Evolutionary conservation across 92 coral and sea anemone genomes (phyloP).

Genomic region (Paramuricea clavata): DNA sequence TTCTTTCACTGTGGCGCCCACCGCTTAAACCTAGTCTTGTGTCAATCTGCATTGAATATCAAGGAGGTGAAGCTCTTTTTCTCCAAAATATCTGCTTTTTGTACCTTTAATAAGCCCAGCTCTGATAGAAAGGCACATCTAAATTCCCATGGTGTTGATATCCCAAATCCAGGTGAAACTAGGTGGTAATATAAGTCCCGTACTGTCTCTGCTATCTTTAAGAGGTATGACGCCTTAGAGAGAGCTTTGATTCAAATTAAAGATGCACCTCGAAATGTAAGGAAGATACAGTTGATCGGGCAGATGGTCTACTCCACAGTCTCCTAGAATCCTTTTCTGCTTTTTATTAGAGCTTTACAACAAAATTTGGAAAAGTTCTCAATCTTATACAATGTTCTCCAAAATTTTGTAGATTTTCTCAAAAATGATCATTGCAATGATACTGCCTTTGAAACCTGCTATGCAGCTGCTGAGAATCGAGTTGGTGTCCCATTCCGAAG

Average conservation of each 20-base stretch:
- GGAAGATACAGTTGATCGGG: not conserved
- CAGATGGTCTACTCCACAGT: constrained; percentile 9
- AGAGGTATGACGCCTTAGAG: not conserved
- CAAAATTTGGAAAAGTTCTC: not conserved
- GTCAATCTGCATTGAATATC: too few relatives aligned
- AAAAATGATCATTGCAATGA: not conserved
- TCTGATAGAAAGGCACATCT: too few relatives aligned
- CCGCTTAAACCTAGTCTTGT: too few relatives aligned
- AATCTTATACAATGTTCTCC: not conserved
- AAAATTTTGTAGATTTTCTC: not conserved
- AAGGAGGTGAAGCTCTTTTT: too few relatives aligned
- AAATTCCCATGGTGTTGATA: too few relatives aligned
- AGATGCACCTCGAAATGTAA: not conserved
- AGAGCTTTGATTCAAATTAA: not conserved
- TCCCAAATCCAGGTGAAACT: constrained; percentile 16
- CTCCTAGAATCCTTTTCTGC: not conserved
- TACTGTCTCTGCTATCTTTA: not conserved
- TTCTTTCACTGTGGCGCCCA: too few relatives aligned
- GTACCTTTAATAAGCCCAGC: too few relatives aligned
- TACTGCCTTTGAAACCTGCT: not conserved
- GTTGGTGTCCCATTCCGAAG: not conserved
- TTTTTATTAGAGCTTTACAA: not conserved
- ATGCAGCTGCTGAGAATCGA: not conserved
- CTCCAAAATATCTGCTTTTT: too few relatives aligned
- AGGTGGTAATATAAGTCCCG: constrained; percentile 16